Percentiles rank a stretch among this genome's conserved stretches.
phyloP scores from a whole-genome alignment of 2,888 invertebrate genomes.

The Drosophila nr. perissopoda region DNA sequence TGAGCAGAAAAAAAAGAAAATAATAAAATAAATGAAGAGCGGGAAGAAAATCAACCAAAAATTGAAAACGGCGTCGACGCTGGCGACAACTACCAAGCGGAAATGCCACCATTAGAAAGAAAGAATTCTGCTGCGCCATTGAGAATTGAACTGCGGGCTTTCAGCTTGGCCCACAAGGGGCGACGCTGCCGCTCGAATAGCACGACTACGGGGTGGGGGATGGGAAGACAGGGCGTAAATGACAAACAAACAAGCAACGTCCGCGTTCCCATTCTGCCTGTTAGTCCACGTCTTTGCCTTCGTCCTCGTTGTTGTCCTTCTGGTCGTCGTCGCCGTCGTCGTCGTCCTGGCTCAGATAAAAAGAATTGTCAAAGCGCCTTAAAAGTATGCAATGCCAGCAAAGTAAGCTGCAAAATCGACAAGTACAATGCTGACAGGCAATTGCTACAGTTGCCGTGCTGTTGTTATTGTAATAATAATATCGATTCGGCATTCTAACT shows the following conservation, averaged over 20 bases:
- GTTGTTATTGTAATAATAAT: conserved; percentile 79
- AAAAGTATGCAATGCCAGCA: conserved; percentile 81
- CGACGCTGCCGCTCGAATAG: background rate
- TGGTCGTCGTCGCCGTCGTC: conserved; percentile 9
- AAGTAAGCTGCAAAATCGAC: conserved; percentile 82
- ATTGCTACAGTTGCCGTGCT: conserved; percentile 67
- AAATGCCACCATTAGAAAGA: conserved; percentile 78
- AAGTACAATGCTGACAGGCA: conserved; percentile 82
- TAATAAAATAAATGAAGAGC: conserved; percentile 10
- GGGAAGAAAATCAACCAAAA: conserved; percentile 41
- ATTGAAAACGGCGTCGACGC: conserved; percentile 41
- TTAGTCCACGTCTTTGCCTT: background rate
- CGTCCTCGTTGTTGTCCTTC: conserved; percentile 16
- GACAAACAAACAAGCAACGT: conserved; percentile 79
- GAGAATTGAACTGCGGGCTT: conserved; percentile 80
- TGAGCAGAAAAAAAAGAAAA: conserved; percentile 28
- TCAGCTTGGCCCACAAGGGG: conserved; percentile 56
- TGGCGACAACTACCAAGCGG: conserved; percentile 66
- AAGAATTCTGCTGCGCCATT: conserved; percentile 82
- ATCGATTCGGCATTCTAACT: conserved; percentile 71
- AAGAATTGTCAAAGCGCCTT: conserved; percentile 81
- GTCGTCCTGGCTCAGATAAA: conserved; percentile 75
- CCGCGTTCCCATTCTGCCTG: conserved; percentile 47
- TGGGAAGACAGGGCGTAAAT: conserved; percentile 60
- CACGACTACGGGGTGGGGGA: background rate